Evolutionary conservation across 2,888 invertebrate species (phyloP), one percentile per base, ranked within the genome.

Genomic region (Pterobdella sp.): DNA sequence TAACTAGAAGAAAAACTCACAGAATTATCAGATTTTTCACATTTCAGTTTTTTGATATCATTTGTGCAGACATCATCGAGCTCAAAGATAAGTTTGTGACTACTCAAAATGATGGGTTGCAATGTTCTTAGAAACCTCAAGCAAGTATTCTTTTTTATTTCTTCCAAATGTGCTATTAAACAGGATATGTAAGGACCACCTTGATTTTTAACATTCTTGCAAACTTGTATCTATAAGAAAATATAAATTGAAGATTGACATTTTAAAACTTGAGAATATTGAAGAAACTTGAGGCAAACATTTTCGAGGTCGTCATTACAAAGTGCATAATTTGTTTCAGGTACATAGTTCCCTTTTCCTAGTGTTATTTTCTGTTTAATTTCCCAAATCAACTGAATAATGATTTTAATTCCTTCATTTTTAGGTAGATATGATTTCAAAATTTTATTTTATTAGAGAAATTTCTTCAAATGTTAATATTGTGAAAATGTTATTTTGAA

Each of bases 41-140:
- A 96, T 65, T 87, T 85, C 67, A 89, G 86, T 69, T 86, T 87
- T 31, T 87, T 85, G 73, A 95, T 90, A 80, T 93, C 92, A 52
- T 85, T 82, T 68, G 88, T 85, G 81, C 97, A 98, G 74, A 89
- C 88, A 42, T 88, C 87, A 52, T 92, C 87, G 84, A 96, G 95
- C 71, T 89, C 88, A 0, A 88, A 88, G 72, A 94, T 88, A 77
- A 92, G 88, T 77, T 90, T 88, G 85, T 91, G 94, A 82, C 97
- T 95, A 80, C 91, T 90, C 82, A 96, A 94, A 0, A 92, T 89
- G 2, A 92, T 87, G 79, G 78, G 79, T 7, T 80, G 80, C 81
- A 83, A 81, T 76, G 88, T 85, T 75, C 87, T 86, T n/a, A 90
- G 85, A 77, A 88, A 87, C 69, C 85, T 84, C n/a, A 85, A 84